Percentiles rank a stretch among this genome's conserved stretches.
phyloP scores from a whole-genome alignment of 2,888 invertebrate species.

The Rosalia funebris region DNA sequence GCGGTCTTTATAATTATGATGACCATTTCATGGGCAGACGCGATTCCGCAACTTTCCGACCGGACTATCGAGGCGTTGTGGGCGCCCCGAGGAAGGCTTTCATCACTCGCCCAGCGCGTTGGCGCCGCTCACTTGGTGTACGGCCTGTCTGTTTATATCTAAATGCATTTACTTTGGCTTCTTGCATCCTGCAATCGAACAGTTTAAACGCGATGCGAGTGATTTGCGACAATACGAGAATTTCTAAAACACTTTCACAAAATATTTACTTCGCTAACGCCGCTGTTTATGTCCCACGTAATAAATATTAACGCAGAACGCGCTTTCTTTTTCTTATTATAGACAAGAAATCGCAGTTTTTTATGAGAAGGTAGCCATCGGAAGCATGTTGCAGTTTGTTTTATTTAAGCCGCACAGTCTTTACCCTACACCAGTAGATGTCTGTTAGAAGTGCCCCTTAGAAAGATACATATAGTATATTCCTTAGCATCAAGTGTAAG shows the following conservation, averaged over 20 bases:
- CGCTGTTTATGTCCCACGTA: conserved; percentile 4
- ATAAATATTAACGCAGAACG: conserved; percentile 20
- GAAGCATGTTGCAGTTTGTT: too few relatives aligned
- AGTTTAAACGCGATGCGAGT: conserved; percentile 7
- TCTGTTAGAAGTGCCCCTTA: too few relatives aligned
- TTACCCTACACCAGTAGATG: too few relatives aligned
- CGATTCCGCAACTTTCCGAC: too few relatives aligned
- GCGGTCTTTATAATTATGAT: too few relatives aligned
- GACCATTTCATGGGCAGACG: too few relatives aligned
- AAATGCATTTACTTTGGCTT: conserved; percentile 27
- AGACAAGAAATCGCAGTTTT: conserved; percentile 15
- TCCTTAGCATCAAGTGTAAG: too few relatives aligned
- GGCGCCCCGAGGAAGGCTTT: conserved; percentile 47
- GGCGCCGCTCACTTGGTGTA: conserved; percentile 39
- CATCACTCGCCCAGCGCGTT: conserved; percentile 42
- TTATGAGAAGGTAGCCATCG: too few relatives aligned
- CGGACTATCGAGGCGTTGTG: conserved; percentile 32
- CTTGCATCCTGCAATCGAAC: conserved; percentile 9
- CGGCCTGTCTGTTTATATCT: conserved; percentile 25
- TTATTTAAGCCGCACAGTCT: too few relatives aligned
- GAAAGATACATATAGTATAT: too few relatives aligned
- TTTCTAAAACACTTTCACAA: conserved; percentile 33
- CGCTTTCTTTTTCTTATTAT: conserved; percentile 26
- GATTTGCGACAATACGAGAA: conserved; percentile 25
- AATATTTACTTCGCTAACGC: conserved; percentile 17